Evolutionary conservation across 2,797 vertebrate species (phyloP).

Genomic region (Tauraco hartlaubi): DNA sequence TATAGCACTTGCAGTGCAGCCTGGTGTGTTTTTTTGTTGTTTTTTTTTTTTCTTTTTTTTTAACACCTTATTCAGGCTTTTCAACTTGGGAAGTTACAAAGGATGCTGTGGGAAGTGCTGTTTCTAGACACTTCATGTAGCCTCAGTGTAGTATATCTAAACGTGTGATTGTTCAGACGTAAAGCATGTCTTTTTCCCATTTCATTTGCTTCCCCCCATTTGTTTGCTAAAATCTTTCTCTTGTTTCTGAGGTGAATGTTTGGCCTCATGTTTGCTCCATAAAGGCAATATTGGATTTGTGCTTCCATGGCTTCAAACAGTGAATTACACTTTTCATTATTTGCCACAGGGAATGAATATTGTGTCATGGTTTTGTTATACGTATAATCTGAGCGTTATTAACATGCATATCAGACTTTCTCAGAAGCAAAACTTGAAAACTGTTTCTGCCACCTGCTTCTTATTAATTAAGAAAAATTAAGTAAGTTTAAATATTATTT

Average conservation of each 20-base stretch:
- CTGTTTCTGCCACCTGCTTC: background rate
- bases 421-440: background rate
- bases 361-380: background rate
- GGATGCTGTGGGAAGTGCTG: background rate
- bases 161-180: background rate
- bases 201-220: background rate
- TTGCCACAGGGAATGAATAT: background rate
- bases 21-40: too few species aligned
- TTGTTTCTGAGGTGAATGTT: background rate
- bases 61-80: background rate
- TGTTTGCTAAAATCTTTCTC: background rate
- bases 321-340: background rate
- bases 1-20: background rate
- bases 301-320: background rate
- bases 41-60: background rate
- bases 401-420: background rate
- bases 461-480: background rate
- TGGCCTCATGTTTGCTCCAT: background rate
- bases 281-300: background rate
- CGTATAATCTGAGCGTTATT: background rate
- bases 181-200: background rate
- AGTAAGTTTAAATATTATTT: background rate
- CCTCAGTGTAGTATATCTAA: background rate
- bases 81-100: background rate
- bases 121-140: background rate